Conservation (phyloP, 1,140 invertebrate genomes). For the Coelopa frigida region DNA sequence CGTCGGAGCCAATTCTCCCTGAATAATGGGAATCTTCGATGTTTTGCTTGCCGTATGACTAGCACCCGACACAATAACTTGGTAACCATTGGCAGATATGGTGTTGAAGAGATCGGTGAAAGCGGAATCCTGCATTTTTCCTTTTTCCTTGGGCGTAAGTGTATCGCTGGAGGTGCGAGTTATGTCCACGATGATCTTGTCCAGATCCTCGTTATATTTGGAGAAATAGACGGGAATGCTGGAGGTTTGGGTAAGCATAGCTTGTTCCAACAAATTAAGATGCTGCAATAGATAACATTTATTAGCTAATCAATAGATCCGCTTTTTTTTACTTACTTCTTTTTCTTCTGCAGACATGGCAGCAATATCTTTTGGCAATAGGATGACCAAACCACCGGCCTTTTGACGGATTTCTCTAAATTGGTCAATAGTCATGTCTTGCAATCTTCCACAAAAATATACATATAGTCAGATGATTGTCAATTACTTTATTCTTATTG, state of each 20-base stretch:
- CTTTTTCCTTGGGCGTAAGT: not conserved
- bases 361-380: conserved; percentile 71
- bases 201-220: conserved; percentile 62
- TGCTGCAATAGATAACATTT: conserved; percentile 47
- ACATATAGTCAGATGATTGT: not conserved
- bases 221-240: conserved; percentile 87
- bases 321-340: conserved; percentile 52
- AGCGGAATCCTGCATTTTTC: conserved; percentile 51
- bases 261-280: conserved; percentile 72
- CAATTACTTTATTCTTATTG: too few relatives aligned
- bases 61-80: conserved; percentile 68
- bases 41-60: conserved; percentile 62
- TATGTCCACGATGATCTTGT: conserved; percentile 70
- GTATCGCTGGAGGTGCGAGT: conserved; percentile 48
- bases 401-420: conserved; percentile 71
- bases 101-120: conserved; percentile 73
- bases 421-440: conserved; percentile 68
- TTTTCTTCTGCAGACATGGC: conserved; percentile 59
- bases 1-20: conserved; percentile 68
- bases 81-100: conserved; percentile 88
- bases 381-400: conserved; percentile 76
- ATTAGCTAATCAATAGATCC: not conserved
- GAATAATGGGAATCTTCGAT: conserved; percentile 71
- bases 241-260: conserved; percentile 72
- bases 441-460: conserved; percentile 51